These are phyloP conservation scores for Catostylus mosaicus DNA, from an alignment of 30 jellyfish, hydroid and myxozoan species.

Conservation along the genomic window DNA sequence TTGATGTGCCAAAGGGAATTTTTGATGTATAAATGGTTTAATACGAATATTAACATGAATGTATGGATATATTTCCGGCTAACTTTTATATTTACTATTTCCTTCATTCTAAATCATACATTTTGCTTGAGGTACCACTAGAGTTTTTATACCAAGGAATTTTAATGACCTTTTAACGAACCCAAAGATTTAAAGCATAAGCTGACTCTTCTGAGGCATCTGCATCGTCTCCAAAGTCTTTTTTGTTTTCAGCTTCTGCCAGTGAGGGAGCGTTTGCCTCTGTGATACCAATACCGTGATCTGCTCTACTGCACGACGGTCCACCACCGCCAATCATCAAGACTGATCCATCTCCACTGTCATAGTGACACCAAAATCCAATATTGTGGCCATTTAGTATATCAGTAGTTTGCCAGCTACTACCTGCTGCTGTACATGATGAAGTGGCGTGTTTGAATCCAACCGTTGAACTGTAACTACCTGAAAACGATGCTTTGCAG, in stretches of 20 bases:
- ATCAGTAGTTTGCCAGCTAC: no score
- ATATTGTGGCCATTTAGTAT: constrained; percentile 43
- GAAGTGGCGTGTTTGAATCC: constrained; percentile 48
- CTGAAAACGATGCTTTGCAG: constrained; percentile 46
- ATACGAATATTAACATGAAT: no score
- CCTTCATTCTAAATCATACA: no score
- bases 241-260: background rate
- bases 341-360: constrained; percentile 67
- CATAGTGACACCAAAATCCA: constrained; percentile 69
- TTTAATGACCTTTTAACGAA: no score
- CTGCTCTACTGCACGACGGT: constrained; percentile 48
- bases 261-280: constrained; percentile 39
- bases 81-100: no score
- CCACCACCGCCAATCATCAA: constrained; percentile 74
- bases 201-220: no score
- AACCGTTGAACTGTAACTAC: background rate
- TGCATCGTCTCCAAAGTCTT: constrained; percentile 49
- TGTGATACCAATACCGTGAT: constrained; percentile 68
- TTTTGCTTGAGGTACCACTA: no score
- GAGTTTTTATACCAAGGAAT: no score
- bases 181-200: constrained; percentile 68
- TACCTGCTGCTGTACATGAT: constrained; percentile 4
- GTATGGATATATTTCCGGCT: no score
- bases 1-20: no score
- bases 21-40: no score